Evolutionary conservation across 1,140 invertebrate species (phyloP).

Genomic region (Zaprionus camerounensis): DNA sequence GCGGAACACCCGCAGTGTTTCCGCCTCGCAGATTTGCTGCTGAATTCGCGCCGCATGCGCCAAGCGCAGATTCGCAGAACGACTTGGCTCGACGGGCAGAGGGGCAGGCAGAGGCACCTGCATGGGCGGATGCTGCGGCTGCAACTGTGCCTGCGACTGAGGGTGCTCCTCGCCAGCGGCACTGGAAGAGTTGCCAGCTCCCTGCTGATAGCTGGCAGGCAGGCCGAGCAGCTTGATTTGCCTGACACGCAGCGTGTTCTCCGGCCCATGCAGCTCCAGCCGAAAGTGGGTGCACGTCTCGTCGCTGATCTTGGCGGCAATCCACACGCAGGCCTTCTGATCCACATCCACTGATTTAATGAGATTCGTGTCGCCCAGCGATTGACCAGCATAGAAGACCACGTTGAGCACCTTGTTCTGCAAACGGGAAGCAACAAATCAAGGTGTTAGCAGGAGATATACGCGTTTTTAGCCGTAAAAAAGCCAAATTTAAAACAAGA

Average conservation of each 20-base stretch:
- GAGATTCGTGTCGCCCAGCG: conserved; percentile 91
- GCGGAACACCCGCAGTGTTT: conserved; percentile 97
- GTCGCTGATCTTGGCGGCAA: conserved; percentile 90
- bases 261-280: conserved; percentile 95
- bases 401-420: conserved; percentile 95
- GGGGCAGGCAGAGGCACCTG: conserved; percentile 4
- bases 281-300: conserved; percentile 85
- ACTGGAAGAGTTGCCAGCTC: neutral
- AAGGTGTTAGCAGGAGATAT: neutral
- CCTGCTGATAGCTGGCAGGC: conserved; percentile 44
- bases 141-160: neutral
- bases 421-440: neutral
- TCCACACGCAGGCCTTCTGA: conserved; percentile 91
- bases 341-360: conserved; percentile 94
- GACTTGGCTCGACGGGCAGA: conserved; percentile 26
- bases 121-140: neutral
- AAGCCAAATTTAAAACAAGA: too few species aligned
- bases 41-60: conserved; percentile 87
- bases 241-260: conserved; percentile 94
- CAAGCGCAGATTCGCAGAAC: conserved; percentile 52
- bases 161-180: conserved; percentile 43
- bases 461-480: too few species aligned
- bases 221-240: conserved; percentile 88
- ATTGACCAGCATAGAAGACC: conserved; percentile 91
- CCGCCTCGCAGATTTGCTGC: conserved; percentile 94